phyloP scores from a whole-genome alignment of 2,113 vertebrate species.

The Aleadryas rufinucha region DNA sequence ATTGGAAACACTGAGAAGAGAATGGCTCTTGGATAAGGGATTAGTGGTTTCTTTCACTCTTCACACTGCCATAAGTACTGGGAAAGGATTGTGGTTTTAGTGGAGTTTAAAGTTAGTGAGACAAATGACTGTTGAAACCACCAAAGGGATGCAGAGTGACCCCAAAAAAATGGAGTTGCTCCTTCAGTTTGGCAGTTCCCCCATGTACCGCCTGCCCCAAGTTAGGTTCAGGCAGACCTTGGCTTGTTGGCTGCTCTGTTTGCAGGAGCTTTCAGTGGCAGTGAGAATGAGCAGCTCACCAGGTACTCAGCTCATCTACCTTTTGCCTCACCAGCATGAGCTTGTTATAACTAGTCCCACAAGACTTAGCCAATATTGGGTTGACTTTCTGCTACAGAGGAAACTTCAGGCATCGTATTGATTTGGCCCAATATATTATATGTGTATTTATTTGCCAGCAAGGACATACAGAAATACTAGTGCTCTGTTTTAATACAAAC shows the following conservation, averaged over 20 bases:
- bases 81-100: neutral
- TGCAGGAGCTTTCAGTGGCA: neutral
- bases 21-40: neutral
- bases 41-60: neutral
- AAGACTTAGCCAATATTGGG: neutral
- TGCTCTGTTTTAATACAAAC: constrained; percentile 66
- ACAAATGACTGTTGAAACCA: neutral
- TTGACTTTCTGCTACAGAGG: neutral
- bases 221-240: neutral
- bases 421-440: neutral
- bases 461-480: constrained; percentile 55
- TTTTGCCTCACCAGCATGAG: neutral
- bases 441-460: constrained; percentile 49
- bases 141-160: neutral
- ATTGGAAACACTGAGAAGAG: neutral
- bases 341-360: neutral
- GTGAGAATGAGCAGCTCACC: neutral
- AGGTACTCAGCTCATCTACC: neutral
- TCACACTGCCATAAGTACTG: fast-evolving
- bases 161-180: fast-evolving
- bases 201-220: neutral
- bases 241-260: neutral
- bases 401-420: neutral
- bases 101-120: neutral
- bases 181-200: neutral